Base-by-base conservation (phyloP, 2,888 invertebrate genomes). In the Cataglyphis albicans region DNA sequence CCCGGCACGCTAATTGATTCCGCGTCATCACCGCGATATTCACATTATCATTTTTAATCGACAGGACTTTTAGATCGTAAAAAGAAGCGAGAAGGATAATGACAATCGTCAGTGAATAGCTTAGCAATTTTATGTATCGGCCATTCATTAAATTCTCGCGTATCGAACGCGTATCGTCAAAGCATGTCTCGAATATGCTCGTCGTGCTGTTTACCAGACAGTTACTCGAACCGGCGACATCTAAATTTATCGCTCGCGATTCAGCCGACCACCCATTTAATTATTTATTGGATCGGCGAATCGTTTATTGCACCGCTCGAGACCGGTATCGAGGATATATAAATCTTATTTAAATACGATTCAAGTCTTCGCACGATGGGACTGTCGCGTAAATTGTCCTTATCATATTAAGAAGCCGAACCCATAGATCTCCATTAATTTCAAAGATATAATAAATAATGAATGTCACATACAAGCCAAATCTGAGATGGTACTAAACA, bases 291-390 rank as follows among this genome's bases (percentile, higher is more conserved):
- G 86, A 84, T 81, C 64, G 84, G 70, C 81, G 72, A 61, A 63
- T 38, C 81, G 65, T 75, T 88, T 86, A 83, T 64, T 83, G 86
- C 84, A 74, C 81, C 73, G 78, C 82, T 80, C 80, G 65, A 65
- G 81, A 84, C 84, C 82, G 64, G 76, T 59, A 86, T 73, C 81
- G 83, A 78, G 75, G 82, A 85, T 86, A 83, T 86, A 88, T 88
- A 86, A 90, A 89, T 88, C 87, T 88, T 84, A 87, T 90, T 88
- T 88, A 86, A 90, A 90, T 89, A 86, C 82, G 83, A 87, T 86
- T 87, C 87, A 76, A 84, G 82, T 81, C 67, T 75, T 61, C 48
- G 64, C 61, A 21, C 70, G 73, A 78, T 61, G 73, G 29, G n/a
- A 63, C 35, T 70, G 64, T 55, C 55, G 32, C 38, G 32, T 35